A percentile compares a stretch with the other conserved stretches of the same genome.
Conservation (phyloP, 2,113 vertebrate genomes). For the Hipposideros armiger region DNA sequence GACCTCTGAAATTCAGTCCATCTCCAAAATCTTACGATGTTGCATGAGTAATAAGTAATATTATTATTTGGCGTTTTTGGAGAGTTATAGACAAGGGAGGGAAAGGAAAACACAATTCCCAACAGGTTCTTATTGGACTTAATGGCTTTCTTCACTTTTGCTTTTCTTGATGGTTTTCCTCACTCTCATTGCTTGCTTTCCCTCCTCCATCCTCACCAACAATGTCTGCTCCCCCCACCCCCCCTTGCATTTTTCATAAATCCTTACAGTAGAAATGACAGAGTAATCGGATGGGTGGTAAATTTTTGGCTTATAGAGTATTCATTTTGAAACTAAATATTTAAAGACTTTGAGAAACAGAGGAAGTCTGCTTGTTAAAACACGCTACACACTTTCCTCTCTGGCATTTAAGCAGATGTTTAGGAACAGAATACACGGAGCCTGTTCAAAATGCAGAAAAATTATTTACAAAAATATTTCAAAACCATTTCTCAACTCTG, state of each 20-base stretch:
- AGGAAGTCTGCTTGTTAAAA: slow-evolving; percentile 87
- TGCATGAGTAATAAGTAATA: neutral
- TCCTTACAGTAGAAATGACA: slow-evolving; percentile 78
- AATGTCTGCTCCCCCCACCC: neutral
- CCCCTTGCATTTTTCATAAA: slow-evolving; percentile 58
- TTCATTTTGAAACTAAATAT: slow-evolving; percentile 85
- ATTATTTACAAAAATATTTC: neutral
- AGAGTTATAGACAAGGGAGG: neutral
- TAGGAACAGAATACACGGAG: slow-evolving; percentile 34
- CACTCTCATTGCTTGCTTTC: neutral
- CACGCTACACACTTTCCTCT: slow-evolving; percentile 81
- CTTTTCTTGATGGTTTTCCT: neutral
- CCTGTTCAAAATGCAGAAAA: neutral
- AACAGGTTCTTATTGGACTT: neutral
- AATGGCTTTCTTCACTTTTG: neutral
- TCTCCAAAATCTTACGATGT: neutral
- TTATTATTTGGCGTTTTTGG: neutral
- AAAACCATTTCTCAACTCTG: neutral
- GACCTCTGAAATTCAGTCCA: neutral
- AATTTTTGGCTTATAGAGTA: slow-evolving; percentile 75
- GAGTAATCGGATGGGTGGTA: slow-evolving; percentile 75
- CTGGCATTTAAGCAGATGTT: slow-evolving; percentile 80
- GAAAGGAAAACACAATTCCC: neutral
- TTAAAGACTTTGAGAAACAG: slow-evolving; percentile 82
- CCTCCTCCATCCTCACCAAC: neutral